Percentiles rank a stretch among this genome's conserved stretches.
Conservation (phyloP, 1,140 invertebrate genomes). For the Halictus rubicundus region DNA sequence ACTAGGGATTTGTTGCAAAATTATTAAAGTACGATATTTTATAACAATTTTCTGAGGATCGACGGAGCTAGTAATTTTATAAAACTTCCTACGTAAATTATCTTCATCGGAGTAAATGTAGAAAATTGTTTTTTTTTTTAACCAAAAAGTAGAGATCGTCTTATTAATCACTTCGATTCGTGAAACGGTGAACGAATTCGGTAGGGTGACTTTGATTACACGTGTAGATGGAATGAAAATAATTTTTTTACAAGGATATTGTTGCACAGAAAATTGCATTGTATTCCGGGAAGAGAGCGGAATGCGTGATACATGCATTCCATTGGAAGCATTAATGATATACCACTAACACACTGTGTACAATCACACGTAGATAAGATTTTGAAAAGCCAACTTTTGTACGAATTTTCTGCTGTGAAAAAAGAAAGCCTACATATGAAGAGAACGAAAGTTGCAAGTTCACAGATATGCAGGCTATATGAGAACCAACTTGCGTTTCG, state of each 20-base stretch:
- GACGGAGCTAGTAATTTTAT: not conserved
- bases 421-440: not conserved
- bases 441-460: not conserved
- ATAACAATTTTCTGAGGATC: not conserved
- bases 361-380: not conserved
- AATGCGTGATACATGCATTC: slow-evolving; percentile 18
- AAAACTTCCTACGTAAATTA: not conserved
- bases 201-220: no score
- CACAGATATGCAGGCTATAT: not conserved
- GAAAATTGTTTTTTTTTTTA: not conserved
- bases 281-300: not conserved
- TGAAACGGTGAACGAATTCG: not conserved
- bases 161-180: not conserved
- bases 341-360: slow-evolving; percentile 12
- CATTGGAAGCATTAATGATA: slow-evolving; percentile 35
- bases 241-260: slow-evolving; percentile 27
- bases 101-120: not conserved
- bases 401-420: not conserved
- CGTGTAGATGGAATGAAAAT: slow-evolving; percentile 19
- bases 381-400: not conserved
- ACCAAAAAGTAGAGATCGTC: not conserved
- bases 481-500: not conserved
- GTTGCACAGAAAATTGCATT: slow-evolving; percentile 21
- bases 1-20: slow-evolving; percentile 7
- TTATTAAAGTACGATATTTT: slow-evolving; percentile 15